Evolutionary conservation across 2,113 vertebrate species (phyloP), one percentile per base, ranked within the genome.

Genomic region (Lepidothrix coronata): DNA sequence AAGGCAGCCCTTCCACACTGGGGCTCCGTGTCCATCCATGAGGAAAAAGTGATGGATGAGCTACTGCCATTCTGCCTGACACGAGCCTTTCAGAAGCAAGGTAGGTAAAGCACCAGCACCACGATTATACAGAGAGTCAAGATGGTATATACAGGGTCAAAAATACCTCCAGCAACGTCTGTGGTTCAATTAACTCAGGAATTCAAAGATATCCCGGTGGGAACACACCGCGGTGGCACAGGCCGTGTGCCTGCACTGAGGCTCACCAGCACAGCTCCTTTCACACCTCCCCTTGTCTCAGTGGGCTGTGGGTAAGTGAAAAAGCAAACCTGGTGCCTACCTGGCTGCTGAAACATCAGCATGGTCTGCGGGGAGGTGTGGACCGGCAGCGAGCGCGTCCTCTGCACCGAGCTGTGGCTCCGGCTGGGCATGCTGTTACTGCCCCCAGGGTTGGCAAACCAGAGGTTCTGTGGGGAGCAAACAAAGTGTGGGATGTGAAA

Each of bases 381-480:
- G 73, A 99, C 99, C 0, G 99, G 99, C 95, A 99, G 98, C 4
- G 99, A 99, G 91, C 99, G 99, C 6, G 99, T 99, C 97, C 99
- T 98, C 84, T 99, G 99, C 75, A 99, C 99, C 0, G 99, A 99
- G 98, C 99, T 99, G 98, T 99, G 99, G 71, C 98, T 99, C 43
- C 99, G 98, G 97, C 99, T 99, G 55, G 99, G 99, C 99, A 99
- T 99, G 97, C 99, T 99, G 96, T 99, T 99, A 96, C 99, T 99
- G 97, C 99, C 99, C 28, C 99, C 99, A 0, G 99, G 99, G 97
- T 99, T 99, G 89, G 99, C 99, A 70, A 99, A 99, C 99, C 99
- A 99, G 65, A 99, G 98, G 97, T 99, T 99, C 99, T 99, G 95
- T 2, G 13, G 86, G 96, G 75, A 97, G 78, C 70, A 63, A 94